Base-by-base conservation (phyloP, 1,140 invertebrate species). In the Diploscapter pachys region DNA sequence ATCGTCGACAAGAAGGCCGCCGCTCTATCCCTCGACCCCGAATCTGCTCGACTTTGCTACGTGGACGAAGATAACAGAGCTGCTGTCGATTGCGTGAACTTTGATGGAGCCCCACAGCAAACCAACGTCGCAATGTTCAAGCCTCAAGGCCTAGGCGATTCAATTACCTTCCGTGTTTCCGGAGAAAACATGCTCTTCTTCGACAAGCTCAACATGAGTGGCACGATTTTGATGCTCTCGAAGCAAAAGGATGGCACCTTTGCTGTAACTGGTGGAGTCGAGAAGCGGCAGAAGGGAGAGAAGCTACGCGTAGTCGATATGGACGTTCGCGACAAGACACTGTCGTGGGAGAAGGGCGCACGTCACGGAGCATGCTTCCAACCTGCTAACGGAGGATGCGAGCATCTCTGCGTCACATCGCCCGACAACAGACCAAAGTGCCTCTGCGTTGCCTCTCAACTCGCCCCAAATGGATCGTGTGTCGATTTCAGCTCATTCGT, bases 361-460 rank as follows among this genome's bases (percentile, higher is more conserved):
- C 94, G 93, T 87, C 88, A 86, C 54, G 81, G 83, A 31, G 31
- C 31, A 31, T 31, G 31, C 31, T 31, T 31, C 31, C 31, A 31
- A 31, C 31, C 31, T 31, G 88, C 90, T 81, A 93, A 93, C 87
- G 92, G 92, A 5, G 91, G 90, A 3, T 95, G 93, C 87, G 87
- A 88, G 70, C 90, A 92, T 78, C 87, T 95, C 48, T 95, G 93
- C 85, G 87, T 94, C 8, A 69, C 67, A 8, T 50, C 54, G 6
- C 53, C 67, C 50, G 9, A 9, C 5, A 57, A 70, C n/a, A n/a
- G 52, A 50, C 59, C 59, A 13, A n/a, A 70, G 31, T 70, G 68
- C 54, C 50, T 70, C 6, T 70, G 68, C 31, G 68, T 70, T 70
- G 56, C 59, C 53, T 70, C 68, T 5, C 13, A 52, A 13, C 55